phyloP scores from a whole-genome alignment of 2,113 vertebrate genomes.

The Caretta caretta region DNA sequence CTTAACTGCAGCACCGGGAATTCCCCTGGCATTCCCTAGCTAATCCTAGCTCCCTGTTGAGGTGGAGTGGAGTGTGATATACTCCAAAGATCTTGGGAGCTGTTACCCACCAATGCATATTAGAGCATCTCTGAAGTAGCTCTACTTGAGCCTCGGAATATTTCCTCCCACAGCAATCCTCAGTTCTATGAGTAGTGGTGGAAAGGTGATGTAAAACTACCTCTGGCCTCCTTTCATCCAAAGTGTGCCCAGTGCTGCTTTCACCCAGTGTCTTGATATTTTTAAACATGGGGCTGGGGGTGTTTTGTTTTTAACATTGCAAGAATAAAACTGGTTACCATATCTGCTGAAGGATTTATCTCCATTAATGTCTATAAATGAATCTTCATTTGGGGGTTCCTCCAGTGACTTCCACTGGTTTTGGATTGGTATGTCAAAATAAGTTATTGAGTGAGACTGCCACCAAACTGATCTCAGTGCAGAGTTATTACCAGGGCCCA shows the following conservation, averaged over 20 bases:
- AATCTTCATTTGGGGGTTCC: slow-evolving; percentile 54
- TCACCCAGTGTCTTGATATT: slow-evolving; percentile 36
- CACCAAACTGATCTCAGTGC: slow-evolving; percentile 53
- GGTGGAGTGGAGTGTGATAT: neutral
- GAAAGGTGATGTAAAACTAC: neutral
- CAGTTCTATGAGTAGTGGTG: neutral
- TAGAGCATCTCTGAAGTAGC: neutral
- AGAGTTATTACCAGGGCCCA: slow-evolving; percentile 22
- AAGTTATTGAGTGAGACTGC: neutral
- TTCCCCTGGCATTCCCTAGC: fast-evolving
- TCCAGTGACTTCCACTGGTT: slow-evolving; percentile 38
- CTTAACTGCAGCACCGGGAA: neutral
- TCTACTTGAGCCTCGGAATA: neutral
- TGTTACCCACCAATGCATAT: neutral
- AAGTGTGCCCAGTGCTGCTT: slow-evolving; percentile 33
- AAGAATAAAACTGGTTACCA: slow-evolving; percentile 55
- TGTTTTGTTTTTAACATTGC: slow-evolving; percentile 19
- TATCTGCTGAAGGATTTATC: slow-evolving; percentile 9
- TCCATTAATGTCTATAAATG: neutral
- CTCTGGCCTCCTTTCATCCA: neutral
- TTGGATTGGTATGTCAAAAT: fast-evolving
- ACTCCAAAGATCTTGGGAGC: neutral
- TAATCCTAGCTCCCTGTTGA: neutral
- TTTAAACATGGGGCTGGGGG: neutral
- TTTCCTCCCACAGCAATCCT: neutral